A percentile compares a stretch with the other conserved stretches of the same genome.
These are phyloP conservation scores for Clarias fuscus DNA, from an alignment of 2,797 vertebrate species.

Conservation along the genomic window DNA sequence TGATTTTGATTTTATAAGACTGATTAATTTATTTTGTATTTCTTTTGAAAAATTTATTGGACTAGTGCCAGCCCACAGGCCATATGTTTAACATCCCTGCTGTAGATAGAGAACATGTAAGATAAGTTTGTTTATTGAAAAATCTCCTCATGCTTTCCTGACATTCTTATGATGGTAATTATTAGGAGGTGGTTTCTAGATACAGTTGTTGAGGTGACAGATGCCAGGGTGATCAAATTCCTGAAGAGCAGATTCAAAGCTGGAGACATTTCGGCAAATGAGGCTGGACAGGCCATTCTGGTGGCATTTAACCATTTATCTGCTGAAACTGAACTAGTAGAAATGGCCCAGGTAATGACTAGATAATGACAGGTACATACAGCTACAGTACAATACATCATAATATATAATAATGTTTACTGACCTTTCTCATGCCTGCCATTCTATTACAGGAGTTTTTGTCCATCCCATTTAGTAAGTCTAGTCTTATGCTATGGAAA, in stretches of 20 bases:
- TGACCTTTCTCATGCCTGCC: not conserved
- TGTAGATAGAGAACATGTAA: slow-evolving; percentile 18
- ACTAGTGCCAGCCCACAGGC: not conserved
- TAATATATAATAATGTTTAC: not conserved
- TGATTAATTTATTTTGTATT: not conserved
- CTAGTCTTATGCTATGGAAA: slow-evolving; percentile 66
- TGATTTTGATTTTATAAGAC: not conserved
- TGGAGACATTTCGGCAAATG: slow-evolving; percentile 67
- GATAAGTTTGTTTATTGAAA: not conserved
- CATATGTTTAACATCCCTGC: not conserved
- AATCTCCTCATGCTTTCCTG: not conserved
- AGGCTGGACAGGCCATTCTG: slow-evolving; percentile 71
- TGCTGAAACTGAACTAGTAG: slow-evolving; percentile 62
- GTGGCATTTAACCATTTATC: slow-evolving; percentile 72
- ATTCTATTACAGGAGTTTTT: slow-evolving; percentile 73
- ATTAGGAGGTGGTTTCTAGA: slow-evolving; percentile 80
- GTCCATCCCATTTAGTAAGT: slow-evolving; percentile 66
- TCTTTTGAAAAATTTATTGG: not conserved
- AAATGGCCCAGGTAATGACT: slow-evolving; percentile 71
- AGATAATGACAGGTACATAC: not conserved
- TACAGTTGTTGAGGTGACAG: slow-evolving; percentile 69
- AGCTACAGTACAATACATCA: not conserved
- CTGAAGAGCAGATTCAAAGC: slow-evolving; percentile 72
- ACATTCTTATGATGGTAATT: slow-evolving; percentile 12
- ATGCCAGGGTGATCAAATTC: slow-evolving; percentile 76